phyloP scores from a whole-genome alignment of 2,888 invertebrate species.

The Drosophila colorata region DNA sequence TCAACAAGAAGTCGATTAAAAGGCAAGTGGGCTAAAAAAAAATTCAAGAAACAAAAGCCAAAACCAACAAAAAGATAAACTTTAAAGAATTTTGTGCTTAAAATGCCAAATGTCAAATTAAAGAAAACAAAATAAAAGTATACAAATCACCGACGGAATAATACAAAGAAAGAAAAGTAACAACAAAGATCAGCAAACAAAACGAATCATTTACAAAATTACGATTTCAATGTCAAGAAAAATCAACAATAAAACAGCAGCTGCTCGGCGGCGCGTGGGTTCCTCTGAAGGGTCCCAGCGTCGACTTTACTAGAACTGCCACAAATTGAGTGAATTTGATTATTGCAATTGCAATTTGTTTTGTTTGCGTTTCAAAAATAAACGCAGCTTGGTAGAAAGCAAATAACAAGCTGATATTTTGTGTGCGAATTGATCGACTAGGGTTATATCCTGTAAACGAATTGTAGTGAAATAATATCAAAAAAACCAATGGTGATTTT shows the following conservation, averaged over 20 bases:
- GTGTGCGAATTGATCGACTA: conserved; percentile 4
- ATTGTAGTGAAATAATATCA: background rate
- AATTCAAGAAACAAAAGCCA: conserved; percentile 22
- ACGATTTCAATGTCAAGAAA: conserved; percentile 58
- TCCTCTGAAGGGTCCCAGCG: conserved; percentile 50
- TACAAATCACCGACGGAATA: conserved; percentile 38
- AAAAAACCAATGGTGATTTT: background rate
- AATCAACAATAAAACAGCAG: conserved; percentile 41
- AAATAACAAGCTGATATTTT: conserved; percentile 1
- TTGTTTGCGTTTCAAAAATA: conserved; percentile 42
- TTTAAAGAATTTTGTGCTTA: conserved; percentile 29
- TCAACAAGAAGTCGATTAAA: conserved; percentile 63
- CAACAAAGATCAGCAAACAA: conserved; percentile 10
- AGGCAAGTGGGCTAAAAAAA: conserved; percentile 66
- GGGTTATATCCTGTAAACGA: conserved; percentile 19
- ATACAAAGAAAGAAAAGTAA: conserved; percentile 29
- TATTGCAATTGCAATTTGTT: conserved; percentile 38
- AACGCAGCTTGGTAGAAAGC: conserved; percentile 22
- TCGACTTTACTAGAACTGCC: conserved; percentile 34
- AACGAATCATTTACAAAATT: conserved; percentile 44
- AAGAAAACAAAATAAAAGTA: conserved; percentile 12
- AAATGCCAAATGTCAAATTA: conserved; percentile 54
- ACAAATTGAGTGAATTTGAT: conserved; percentile 61
- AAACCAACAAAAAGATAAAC: conserved; percentile 17
- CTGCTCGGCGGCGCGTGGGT: conserved; percentile 58